A percentile compares a stretch with the other conserved stretches of the same genome.
phyloP scores from a whole-genome alignment of 2,113 vertebrate genomes.

The Pedetes capensis region DNA sequence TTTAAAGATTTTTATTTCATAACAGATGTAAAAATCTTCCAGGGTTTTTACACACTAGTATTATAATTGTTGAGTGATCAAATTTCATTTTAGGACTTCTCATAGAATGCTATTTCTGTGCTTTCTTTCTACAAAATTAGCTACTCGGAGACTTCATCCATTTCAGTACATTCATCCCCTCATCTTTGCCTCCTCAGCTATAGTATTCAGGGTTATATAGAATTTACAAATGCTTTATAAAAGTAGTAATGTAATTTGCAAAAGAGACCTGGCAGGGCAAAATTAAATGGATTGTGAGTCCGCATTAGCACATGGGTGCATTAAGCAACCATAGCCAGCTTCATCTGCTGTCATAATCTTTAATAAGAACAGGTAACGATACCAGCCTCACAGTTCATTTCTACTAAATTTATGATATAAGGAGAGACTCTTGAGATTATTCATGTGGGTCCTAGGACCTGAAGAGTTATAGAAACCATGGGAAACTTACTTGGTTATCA shows the following conservation, averaged over 20 bases:
- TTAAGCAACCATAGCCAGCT: background rate
- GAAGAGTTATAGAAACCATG: background rate
- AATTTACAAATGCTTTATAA: background rate
- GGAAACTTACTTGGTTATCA: background rate
- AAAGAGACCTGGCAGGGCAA: background rate
- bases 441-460: background rate
- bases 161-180: background rate
- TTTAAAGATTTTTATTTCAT: background rate
- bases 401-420: background rate
- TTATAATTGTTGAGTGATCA: background rate
- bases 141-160: background rate
- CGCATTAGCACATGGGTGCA: background rate
- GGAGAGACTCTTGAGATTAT: background rate
- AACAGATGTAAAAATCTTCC: background rate
- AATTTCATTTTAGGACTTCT: background rate
- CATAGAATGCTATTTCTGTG: background rate
- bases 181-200: background rate
- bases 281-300: background rate
- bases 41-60: background rate
- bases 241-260: background rate
- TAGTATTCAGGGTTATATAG: background rate
- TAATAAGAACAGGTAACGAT: background rate
- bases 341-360: background rate
- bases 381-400: background rate
- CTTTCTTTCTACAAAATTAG: background rate